Evolutionary conservation across 2,888 invertebrate genomes (phyloP), one percentile per base, ranked within the genome.

Genomic region (Galerucella calmariensis): DNA sequence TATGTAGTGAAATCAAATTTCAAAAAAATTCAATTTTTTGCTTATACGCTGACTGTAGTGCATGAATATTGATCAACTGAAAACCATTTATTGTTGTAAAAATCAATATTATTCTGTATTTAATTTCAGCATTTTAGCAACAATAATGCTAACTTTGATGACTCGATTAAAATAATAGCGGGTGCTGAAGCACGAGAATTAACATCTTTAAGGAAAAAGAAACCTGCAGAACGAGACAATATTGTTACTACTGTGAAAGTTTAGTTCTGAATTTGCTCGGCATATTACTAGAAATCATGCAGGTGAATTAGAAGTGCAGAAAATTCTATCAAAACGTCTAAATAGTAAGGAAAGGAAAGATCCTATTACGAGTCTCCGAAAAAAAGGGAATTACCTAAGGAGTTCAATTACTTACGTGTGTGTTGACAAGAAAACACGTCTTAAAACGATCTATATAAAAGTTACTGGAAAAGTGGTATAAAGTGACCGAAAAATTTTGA

Each of bases 181-280:
- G 48, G 48, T 48, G 48, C 48, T 48, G 1, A 48, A 12, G 11
- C 1, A 48, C 48, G 48, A 48, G 14, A 48, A 48, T 48, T 48
- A 48, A 48, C 11, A 48, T 48, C 48, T 14, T 48, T 3, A 48
- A 48, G 48, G 12, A 48, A 48, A 48, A 48, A 48, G 48, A 48
- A 48, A 48, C 48, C 48, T 48, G 48, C 48, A 48, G 48, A 48
- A 48, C 48, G 48, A 48, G 48, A 48, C 48, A n/a, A n/a, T 48
- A 48, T 73, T 74, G 74, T 46, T 71, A 53, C 72, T 74, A 35
- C 16, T 77, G 77, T 59, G 76, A 77, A 72, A 61, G 16, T 58
- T n/a, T 48, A 16, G 77, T 77, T 35, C 46, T 69, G 53, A 74
- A 77, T 69, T 77, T 53, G 71, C 74, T 44, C 53, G 76, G 69